Conservation (phyloP, 2,888 invertebrate genomes). For the Macaria notata region DNA sequence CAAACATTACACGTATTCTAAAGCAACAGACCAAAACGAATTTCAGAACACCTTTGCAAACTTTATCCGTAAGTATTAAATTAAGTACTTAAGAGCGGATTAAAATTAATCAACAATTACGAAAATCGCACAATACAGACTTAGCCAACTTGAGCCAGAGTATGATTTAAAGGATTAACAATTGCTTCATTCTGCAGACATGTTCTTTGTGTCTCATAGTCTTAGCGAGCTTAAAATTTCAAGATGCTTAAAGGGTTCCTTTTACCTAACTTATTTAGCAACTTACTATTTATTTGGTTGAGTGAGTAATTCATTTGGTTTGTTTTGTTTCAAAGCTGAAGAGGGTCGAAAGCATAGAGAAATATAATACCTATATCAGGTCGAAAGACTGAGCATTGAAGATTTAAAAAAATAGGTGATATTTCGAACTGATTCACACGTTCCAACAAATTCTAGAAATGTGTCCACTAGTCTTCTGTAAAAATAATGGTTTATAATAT, state of each 20-base stretch:
- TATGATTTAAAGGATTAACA: conserved; percentile 21
- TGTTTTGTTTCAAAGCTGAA: too few relatives aligned
- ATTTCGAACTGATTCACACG: too few relatives aligned
- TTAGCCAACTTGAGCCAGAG: conserved; percentile 14
- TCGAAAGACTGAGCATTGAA: too few relatives aligned
- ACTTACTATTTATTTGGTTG: too few relatives aligned
- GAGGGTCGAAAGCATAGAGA: too few relatives aligned
- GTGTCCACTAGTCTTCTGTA: too few relatives aligned
- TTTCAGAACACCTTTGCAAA: background rate
- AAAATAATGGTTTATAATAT: too few relatives aligned
- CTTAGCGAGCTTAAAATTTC: conserved; percentile 22
- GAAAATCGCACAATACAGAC: conserved; percentile 10
- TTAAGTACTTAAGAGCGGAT: conserved; percentile 2
- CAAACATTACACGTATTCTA: background rate
- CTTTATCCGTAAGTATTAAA: conserved; percentile 1
- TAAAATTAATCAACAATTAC: conserved; percentile 13
- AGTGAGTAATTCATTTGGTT: too few relatives aligned
- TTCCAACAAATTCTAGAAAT: too few relatives aligned
- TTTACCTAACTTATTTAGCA: background rate
- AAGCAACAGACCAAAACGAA: background rate
- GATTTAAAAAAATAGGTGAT: too few relatives aligned
- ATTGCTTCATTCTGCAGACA: conserved; percentile 21
- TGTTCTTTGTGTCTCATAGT: conserved; percentile 22
- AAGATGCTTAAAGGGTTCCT: conserved; percentile 10
- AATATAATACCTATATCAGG: too few relatives aligned